These are phyloP conservation scores for Etheostoma perlongum DNA, from an alignment of 2,797 vertebrate species.

Conservation along the genomic window DNA sequence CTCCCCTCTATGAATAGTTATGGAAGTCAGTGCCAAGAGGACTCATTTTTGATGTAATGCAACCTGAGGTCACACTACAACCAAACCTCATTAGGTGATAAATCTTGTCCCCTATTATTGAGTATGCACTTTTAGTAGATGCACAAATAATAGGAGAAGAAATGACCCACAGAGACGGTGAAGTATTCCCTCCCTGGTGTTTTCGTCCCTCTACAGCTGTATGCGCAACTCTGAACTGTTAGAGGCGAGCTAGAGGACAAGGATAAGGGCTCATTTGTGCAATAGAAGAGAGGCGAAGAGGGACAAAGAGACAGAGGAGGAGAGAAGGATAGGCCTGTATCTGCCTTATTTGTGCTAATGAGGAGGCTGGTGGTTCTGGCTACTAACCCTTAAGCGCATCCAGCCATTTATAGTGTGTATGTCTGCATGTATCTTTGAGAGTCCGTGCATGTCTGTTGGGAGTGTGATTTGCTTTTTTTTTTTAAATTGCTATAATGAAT, in stretches of 20 bases:
- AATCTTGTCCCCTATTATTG: slow-evolving; percentile 8
- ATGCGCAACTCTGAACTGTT: slow-evolving; percentile 32
- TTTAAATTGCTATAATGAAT: slow-evolving; percentile 32
- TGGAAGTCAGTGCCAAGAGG: slow-evolving; percentile 5
- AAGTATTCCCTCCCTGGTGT: not conserved
- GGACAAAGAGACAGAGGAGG: slow-evolving; percentile 41
- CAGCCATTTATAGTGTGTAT: slow-evolving; percentile 43
- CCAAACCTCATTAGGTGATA: slow-evolving; percentile 16
- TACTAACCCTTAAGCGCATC: slow-evolving; percentile 62
- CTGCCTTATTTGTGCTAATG: slow-evolving; percentile 74
- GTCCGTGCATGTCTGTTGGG: slow-evolving; percentile 44
- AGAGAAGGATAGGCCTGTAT: slow-evolving; percentile 55
- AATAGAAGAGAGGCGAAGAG: slow-evolving; percentile 44
- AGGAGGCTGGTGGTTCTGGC: slow-evolving; percentile 64
- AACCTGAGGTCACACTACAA: slow-evolving; percentile 38
- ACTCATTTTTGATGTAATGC: slow-evolving; percentile 29
- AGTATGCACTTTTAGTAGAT: not conserved
- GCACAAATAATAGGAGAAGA: slow-evolving; percentile 4
- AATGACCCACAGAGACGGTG: not conserved
- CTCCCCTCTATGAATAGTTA: slow-evolving; percentile 50
- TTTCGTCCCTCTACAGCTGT: slow-evolving; percentile 13
- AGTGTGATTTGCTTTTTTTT: slow-evolving; percentile 39
- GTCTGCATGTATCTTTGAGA: slow-evolving; percentile 12
- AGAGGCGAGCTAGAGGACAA: slow-evolving; percentile 46
- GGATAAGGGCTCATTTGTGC: slow-evolving; percentile 67